Evolutionary conservation across 1,140 invertebrate species (phyloP), one percentile per base, ranked within the genome.

Genomic region (Penaeus indicus): DNA sequence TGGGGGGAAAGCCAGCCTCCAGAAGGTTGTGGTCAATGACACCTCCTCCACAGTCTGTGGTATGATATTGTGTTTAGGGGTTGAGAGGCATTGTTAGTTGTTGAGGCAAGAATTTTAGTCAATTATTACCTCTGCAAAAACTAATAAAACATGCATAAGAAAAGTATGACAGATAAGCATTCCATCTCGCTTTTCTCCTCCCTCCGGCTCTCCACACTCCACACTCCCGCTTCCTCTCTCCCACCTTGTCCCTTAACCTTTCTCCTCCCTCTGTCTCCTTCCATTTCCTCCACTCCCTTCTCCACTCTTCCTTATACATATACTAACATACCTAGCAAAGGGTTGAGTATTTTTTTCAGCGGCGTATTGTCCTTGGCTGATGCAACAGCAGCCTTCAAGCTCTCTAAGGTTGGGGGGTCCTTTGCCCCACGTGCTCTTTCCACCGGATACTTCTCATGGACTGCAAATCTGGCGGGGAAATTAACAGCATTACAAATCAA

Each of bases 21-120:
- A 96, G 90, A 4, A 99, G 93, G 75, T 96, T 95, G 93, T 99
- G 98, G 91, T 99, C 98, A 84, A 99, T 95, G 22, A 99, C 92
- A 4, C 97, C 94, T 47, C 97, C 95, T 60, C 98, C 98, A 95
- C 96, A 98, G 92, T 97, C 96, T 96, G 92, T 42, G 77, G 63
- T 27, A 32, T 54, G 11, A 54, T 1, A 54, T 54, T 54, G 54
- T 54, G 54, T 54, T 54, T 54, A 13, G 11, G 54, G 8, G 1
- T 54, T 54, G 54, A 54, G 54, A 54, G 8, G 54, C 1, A 54
- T 13, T 11, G 54, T 16, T 54, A 1, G 54, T 54, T 8, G 1
- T 10, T 11, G 54, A 16, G 16, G 11, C 16, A 13, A 0, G 54
- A 2, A 16, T 16, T 13, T 54, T 54, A 54, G 11, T 54, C 10